Evolutionary conservation across 2,888 invertebrate species (phyloP).

Genomic region (Eilema caniola): DNA sequence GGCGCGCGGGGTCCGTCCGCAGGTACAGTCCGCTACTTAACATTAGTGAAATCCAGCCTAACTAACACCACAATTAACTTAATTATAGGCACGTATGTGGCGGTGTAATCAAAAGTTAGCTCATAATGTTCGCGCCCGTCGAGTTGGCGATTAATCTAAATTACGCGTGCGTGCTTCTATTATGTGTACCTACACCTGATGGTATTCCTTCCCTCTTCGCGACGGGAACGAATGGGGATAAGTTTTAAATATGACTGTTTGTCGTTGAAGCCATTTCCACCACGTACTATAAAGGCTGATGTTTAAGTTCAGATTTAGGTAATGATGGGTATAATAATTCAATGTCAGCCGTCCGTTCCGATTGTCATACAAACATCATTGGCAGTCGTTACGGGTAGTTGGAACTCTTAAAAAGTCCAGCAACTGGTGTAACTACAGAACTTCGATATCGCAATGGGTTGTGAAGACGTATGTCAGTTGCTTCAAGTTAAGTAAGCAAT

Average conservation of each 20-base stretch:
- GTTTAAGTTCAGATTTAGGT: not conserved
- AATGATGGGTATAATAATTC: too few species aligned
- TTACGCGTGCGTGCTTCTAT: constrained; percentile 14
- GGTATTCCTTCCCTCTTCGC: not conserved
- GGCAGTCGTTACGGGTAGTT: too few species aligned
- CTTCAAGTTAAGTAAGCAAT: too few species aligned
- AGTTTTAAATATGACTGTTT: not conserved
- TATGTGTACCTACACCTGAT: not conserved
- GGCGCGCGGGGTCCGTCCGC: too few species aligned
- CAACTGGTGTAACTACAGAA: too few species aligned
- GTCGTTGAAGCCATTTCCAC: not conserved
- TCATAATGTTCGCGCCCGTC: constrained; percentile 3
- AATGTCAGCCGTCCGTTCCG: too few species aligned
- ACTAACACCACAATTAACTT: not conserved
- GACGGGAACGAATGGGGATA: not conserved
- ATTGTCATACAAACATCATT: too few species aligned
- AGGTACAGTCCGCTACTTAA: too few species aligned
- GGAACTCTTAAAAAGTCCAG: too few species aligned
- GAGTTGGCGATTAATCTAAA: constrained; percentile 8
- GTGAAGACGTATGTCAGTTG: too few species aligned
- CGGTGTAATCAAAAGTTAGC: constrained; percentile 17
- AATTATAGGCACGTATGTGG: constrained; percentile 3
- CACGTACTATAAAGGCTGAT: not conserved
- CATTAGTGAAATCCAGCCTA: not conserved
- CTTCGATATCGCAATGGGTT: too few species aligned